phyloP scores from a whole-genome alignment of 1,140 invertebrate species.

The Homarus americanus region DNA sequence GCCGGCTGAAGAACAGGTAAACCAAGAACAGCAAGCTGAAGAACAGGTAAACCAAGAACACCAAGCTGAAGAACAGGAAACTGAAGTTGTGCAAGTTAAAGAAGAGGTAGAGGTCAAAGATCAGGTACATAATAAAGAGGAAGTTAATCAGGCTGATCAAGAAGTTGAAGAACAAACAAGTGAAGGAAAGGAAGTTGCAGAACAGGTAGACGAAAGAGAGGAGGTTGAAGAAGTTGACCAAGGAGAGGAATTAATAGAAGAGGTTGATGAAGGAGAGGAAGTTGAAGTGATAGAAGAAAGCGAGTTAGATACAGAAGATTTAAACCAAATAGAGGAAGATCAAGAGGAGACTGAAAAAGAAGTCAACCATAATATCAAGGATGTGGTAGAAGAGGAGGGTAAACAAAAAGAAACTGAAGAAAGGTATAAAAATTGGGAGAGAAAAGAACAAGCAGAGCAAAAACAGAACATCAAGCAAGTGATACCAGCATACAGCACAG shows the following conservation, averaged over 20 bases:
- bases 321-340: not conserved
- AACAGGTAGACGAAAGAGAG: not conserved
- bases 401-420: not conserved
- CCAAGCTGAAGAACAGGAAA: not conserved
- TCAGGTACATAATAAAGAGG: not conserved
- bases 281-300: not conserved
- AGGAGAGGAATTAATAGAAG: not conserved
- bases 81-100: not conserved
- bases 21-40: not conserved
- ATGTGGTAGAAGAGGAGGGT: not conserved
- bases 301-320: not conserved
- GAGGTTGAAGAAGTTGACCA: not conserved
- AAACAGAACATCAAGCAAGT: not conserved
- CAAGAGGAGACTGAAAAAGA: not conserved
- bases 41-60: not conserved
- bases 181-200: not conserved
- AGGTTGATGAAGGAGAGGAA: not conserved
- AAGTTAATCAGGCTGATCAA: not conserved
- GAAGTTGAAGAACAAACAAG: no score
- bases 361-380: not conserved
- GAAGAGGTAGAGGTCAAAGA: not conserved
- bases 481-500: not conserved
- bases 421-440: not conserved
- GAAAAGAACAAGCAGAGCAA: slow-evolving; percentile 10
- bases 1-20: not conserved